Percentiles rank a stretch among this genome's conserved stretches.
phyloP scores from a whole-genome alignment of 2,113 vertebrate species.

The Hypocryptadius cinnamomeus region DNA sequence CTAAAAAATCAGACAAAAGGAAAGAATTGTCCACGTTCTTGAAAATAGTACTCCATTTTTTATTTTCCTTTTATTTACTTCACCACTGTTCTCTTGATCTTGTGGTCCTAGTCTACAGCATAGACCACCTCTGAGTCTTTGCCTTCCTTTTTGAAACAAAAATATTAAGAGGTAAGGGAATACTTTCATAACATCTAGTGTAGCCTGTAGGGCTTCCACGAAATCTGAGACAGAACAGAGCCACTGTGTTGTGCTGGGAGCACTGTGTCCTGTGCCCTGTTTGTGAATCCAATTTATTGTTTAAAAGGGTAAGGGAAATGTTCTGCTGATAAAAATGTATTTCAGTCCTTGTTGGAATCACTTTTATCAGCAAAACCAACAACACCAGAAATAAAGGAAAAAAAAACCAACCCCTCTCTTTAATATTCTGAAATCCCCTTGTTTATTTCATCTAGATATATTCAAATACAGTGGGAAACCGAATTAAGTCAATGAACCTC shows the following conservation, averaged over 20 bases:
- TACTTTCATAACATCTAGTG: neutral
- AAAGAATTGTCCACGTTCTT: neutral
- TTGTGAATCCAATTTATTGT: neutral
- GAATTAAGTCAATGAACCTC: neutral
- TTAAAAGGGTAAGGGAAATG: neutral
- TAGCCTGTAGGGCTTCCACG: neutral
- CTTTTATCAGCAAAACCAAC: neutral
- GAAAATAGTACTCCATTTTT: neutral
- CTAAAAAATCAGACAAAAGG: neutral
- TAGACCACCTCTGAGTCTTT: neutral
- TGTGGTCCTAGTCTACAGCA: neutral
- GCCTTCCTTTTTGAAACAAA: neutral
- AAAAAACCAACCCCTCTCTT: neutral
- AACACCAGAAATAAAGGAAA: neutral
- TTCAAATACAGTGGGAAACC: neutral
- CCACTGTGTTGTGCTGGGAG: neutral
- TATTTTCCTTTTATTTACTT: neutral
- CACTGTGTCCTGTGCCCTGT: neutral
- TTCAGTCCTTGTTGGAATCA: neutral
- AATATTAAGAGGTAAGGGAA: neutral
- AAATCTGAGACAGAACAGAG: neutral
- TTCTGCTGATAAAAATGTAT: neutral
- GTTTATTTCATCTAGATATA: neutral
- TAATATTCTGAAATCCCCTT: neutral
- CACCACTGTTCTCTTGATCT: neutral